A percentile compares a stretch with the other conserved stretches of the same genome.
Evolutionary conservation across 2,113 vertebrate species (phyloP).

Genomic region (Xiphorhynchus elegans): DNA sequence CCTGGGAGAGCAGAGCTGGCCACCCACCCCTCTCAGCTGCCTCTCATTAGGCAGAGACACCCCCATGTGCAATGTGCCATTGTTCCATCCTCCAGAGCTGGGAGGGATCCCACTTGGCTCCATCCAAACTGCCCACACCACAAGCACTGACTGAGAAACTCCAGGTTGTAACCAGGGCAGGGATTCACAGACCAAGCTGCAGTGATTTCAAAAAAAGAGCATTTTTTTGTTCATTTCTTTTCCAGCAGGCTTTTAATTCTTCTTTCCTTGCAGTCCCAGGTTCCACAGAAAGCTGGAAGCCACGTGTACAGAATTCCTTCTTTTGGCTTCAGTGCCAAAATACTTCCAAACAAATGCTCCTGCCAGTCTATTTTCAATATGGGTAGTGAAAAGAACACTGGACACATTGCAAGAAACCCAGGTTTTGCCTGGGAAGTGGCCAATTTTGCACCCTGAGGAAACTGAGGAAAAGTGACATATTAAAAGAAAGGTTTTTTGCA

Average conservation of each 20-base stretch:
- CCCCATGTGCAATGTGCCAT: conserved; percentile 38
- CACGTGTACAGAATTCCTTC: too few relatives aligned
- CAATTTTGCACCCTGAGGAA: neutral
- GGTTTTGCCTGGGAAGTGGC: neutral
- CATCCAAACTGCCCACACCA: neutral
- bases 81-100: conserved; percentile 36
- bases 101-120: conserved; percentile 16
- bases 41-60: conserved; percentile 51
- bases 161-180: neutral
- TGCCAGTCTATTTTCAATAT: neutral
- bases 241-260: neutral
- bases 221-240: neutral
- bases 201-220: neutral
- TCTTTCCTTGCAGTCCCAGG: neutral
- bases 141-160: conserved; percentile 9
- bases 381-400: neutral
- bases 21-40: conserved; percentile 65
- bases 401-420: neutral
- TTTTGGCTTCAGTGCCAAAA: neutral
- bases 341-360: neutral
- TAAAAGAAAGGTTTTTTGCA: neutral
- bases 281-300: neutral
- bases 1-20: conserved; percentile 28
- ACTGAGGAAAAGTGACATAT: neutral
- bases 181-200: neutral